Evolutionary conservation across 2,113 vertebrate species (phyloP).

Genomic region (Chlamydotis undulata): DNA sequence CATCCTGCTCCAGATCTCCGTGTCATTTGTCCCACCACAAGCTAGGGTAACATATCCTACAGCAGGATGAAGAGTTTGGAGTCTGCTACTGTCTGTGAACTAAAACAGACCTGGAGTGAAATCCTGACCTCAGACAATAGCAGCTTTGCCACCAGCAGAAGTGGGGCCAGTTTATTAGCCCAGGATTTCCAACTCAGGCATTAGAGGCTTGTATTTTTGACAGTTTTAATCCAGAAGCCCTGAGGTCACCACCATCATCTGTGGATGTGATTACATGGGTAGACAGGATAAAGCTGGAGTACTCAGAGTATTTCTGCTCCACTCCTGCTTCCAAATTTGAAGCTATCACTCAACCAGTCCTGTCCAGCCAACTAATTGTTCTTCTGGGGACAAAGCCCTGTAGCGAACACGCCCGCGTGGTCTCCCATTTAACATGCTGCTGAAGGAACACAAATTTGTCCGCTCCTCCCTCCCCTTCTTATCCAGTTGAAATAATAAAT

Average conservation of each 20-base stretch:
- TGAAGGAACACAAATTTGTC: slow-evolving; percentile 36
- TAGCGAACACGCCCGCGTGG: accelerated
- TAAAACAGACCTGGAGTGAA: slow-evolving; percentile 38
- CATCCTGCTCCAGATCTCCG: slow-evolving; percentile 32
- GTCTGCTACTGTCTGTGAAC: slow-evolving; percentile 45
- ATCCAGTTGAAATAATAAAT: slow-evolving; percentile 72
- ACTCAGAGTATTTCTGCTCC: not conserved
- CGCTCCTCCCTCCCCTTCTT: not conserved
- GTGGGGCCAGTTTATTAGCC: not conserved
- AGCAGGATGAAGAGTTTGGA: not conserved
- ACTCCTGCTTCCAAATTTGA: not conserved
- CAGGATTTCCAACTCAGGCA: slow-evolving; percentile 9
- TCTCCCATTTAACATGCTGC: slow-evolving; percentile 17
- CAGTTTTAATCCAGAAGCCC: slow-evolving; percentile 37
- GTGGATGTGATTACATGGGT: not conserved
- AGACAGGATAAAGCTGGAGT: slow-evolving; percentile 35
- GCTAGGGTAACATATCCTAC: not conserved
- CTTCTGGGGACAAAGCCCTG: not conserved
- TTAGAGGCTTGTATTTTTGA: slow-evolving; percentile 34
- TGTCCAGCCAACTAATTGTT: slow-evolving; percentile 8
- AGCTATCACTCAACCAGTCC: not conserved
- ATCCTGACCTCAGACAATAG: slow-evolving; percentile 31
- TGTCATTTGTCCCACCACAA: slow-evolving; percentile 26
- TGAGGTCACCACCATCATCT: not conserved
- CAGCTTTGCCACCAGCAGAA: slow-evolving; percentile 32